Percentiles rank a stretch among this genome's conserved stretches.
Conservation (phyloP, 92 coral and sea anemone species). For the Phenganax stokvisi region DNA sequence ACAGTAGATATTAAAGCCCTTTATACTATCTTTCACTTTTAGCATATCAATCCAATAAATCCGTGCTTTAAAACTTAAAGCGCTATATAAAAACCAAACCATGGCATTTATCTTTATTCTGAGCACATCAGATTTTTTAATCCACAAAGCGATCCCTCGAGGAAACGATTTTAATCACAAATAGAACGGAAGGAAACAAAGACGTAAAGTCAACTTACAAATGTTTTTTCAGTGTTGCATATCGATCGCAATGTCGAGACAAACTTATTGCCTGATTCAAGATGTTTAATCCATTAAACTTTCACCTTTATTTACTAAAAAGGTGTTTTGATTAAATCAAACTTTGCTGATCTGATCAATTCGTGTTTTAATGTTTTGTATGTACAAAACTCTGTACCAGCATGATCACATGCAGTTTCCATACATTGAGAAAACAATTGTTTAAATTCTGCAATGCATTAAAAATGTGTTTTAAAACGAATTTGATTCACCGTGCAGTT, state of each 20-base stretch:
- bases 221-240: constrained; percentile 26
- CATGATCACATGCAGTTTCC: constrained; percentile 34
- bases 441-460: not conserved
- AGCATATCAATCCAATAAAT: not conserved
- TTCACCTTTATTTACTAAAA: constrained; percentile 25
- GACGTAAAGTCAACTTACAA: not conserved
- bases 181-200: constrained; percentile 27
- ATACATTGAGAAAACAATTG: not conserved
- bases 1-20: no score
- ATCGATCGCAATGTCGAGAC: constrained; percentile 32
- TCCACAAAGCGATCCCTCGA: not conserved
- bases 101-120: constrained; percentile 1
- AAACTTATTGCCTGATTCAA: constrained; percentile 15
- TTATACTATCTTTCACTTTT: no score
- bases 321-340: constrained; percentile 27
- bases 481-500: not conserved
- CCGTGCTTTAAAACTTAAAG: constrained; percentile 7
- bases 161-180: not conserved
- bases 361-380: constrained; percentile 23
- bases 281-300: constrained; percentile 34
- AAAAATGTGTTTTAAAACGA: not conserved
- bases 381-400: constrained; percentile 7
- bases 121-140: not conserved
- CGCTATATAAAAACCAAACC: constrained; percentile 8
- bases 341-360: constrained; percentile 13